Evolutionary conservation across 2,113 vertebrate genomes (phyloP).

Genomic region (Thomomys bottae): DNA sequence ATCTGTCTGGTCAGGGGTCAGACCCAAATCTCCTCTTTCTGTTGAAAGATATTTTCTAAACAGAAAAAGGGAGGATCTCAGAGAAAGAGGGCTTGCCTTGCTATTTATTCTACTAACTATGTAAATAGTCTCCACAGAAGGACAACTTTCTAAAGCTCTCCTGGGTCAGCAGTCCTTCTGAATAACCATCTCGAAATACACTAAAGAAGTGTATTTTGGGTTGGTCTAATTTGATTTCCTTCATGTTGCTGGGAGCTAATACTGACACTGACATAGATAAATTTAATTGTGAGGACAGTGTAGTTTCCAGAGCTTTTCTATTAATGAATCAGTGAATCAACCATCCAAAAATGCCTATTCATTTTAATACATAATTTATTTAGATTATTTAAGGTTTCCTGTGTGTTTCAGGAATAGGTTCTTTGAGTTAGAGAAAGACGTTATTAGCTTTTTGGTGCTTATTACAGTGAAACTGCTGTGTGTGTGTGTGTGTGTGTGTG

Average conservation of each 20-base stretch:
- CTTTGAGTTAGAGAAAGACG: neutral
- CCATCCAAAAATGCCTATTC: neutral
- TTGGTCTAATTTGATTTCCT: neutral
- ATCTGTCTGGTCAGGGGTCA: neutral
- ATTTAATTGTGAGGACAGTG: neutral
- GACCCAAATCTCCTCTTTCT: neutral
- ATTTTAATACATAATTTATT: neutral
- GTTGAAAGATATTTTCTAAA: neutral
- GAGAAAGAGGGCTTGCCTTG: neutral
- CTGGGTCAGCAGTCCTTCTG: too few relatives aligned
- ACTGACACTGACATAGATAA: neutral
- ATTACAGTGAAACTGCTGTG: too few relatives aligned
- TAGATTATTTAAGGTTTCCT: neutral
- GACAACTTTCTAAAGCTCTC: neutral
- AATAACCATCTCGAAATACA: neutral
- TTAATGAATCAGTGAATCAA: neutral
- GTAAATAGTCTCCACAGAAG: too few relatives aligned
- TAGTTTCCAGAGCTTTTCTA: slow-evolving; percentile 9
- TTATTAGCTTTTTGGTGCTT: neutral
- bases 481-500: too few relatives aligned
- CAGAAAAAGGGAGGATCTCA: neutral
- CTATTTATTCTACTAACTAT: neutral
- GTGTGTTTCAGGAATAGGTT: neutral
- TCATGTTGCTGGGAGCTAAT: neutral
- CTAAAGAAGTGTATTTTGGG: neutral